Conservation (phyloP, 2,888 invertebrate genomes). For the Polydrusus cervinus region DNA sequence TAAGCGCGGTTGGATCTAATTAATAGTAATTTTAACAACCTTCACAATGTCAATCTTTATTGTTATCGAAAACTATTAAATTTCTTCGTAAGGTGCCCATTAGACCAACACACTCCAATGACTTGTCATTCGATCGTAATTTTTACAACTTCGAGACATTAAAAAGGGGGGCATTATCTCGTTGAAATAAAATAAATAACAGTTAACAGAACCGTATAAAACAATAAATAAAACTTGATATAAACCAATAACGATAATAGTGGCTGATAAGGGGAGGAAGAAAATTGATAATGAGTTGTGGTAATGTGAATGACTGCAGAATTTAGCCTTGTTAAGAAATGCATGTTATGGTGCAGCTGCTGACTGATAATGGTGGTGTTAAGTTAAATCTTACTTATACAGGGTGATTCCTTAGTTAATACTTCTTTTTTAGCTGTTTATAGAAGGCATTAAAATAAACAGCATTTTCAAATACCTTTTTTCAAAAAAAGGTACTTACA, state of each 20-base stretch:
- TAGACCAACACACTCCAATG: background rate
- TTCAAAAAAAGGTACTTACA: too few species aligned
- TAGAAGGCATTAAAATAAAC: too few species aligned
- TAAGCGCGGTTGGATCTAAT: too few species aligned
- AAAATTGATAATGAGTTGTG: conserved; percentile 31
- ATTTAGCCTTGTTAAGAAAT: conserved; percentile 17
- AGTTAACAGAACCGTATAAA: conserved; percentile 20
- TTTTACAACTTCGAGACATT: background rate
- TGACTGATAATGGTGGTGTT: background rate
- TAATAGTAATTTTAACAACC: too few species aligned
- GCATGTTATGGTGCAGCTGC: background rate
- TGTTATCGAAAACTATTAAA: background rate
- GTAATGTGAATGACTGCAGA: conserved; percentile 30
- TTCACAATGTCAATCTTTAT: too few species aligned
- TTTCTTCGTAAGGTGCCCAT: background rate
- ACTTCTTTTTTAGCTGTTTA: too few species aligned
- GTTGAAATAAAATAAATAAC: conserved; percentile 20
- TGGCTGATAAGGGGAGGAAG: conserved; percentile 32
- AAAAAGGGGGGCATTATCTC: background rate
- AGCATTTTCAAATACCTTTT: too few species aligned
- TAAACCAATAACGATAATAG: conserved; percentile 25
- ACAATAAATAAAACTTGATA: conserved; percentile 10
- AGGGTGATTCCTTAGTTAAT: too few species aligned
- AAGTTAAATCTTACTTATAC: background rate
- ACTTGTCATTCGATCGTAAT: conserved; percentile 2